Percentiles rank a stretch among this genome's conserved stretches.
Conservation (phyloP, 2,888 invertebrate genomes). For the Epirrhoe alternata region DNA sequence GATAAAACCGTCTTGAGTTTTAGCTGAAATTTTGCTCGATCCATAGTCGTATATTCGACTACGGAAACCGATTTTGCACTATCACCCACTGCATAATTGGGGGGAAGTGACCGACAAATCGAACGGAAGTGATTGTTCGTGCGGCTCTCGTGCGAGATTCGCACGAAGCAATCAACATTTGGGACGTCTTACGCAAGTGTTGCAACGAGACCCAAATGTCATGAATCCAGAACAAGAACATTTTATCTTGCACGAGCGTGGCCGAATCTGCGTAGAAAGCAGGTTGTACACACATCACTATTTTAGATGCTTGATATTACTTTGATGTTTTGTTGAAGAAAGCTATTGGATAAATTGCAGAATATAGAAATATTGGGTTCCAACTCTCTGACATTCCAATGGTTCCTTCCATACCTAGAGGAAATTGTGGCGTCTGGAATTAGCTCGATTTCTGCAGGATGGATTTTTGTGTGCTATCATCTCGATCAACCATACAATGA, state of each 20-base stretch:
- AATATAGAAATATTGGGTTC: no score
- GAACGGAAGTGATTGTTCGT: slow-evolving; percentile 68
- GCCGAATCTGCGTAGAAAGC: slow-evolving; percentile 9
- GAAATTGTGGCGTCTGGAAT: no score
- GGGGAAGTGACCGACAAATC: slow-evolving; percentile 62
- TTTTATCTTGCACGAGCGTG: slow-evolving; percentile 42
- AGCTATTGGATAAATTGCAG: no score
- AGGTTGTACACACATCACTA: not conserved
- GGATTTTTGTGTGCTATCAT: no score
- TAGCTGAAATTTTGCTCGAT: no score
- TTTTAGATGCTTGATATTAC: not conserved
- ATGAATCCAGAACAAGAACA: slow-evolving; percentile 54
- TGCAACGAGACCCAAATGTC: slow-evolving; percentile 52
- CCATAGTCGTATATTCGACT: slow-evolving; percentile 8
- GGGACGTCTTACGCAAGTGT: slow-evolving; percentile 56
- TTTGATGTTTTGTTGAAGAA: no score
- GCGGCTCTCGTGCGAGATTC: slow-evolving; percentile 54
- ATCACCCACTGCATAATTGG: slow-evolving; percentile 51
- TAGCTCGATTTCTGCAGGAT: no score
- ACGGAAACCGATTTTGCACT: slow-evolving; percentile 55
- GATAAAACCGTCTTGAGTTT: no score
- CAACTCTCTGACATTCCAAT: no score
- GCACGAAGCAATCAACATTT: slow-evolving; percentile 51
- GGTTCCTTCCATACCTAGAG: no score
- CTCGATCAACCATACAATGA: no score